Conservation (phyloP, 2,113 vertebrate species). For the Brachionichthys hirsutus region DNA sequence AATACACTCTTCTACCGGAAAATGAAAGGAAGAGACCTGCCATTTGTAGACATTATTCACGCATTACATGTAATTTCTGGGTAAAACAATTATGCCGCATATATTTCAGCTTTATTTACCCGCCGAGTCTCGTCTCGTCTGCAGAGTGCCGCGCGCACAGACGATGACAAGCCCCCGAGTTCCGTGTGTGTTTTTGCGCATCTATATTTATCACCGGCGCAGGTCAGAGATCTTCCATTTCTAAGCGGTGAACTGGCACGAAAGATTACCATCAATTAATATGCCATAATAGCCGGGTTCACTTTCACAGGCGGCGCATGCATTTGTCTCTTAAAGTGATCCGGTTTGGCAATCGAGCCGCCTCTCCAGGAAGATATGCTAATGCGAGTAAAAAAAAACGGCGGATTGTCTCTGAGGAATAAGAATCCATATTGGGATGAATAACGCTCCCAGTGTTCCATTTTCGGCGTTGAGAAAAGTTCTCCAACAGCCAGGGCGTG, state of each 20-base stretch:
- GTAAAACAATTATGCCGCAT: slow-evolving; percentile 63
- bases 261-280: slow-evolving; percentile 71
- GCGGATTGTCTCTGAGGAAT: slow-evolving; percentile 69
- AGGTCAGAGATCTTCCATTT: slow-evolving; percentile 60
- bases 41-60: slow-evolving; percentile 75
- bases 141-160: slow-evolving; percentile 5
- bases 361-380: slow-evolving; percentile 71
- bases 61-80: slow-evolving; percentile 61
- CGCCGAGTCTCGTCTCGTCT: slow-evolving; percentile 20
- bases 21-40: slow-evolving; percentile 68
- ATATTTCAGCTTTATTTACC: slow-evolving; percentile 60
- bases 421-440: slow-evolving; percentile 52
- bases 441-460: slow-evolving; percentile 22
- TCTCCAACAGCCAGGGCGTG: slow-evolving; percentile 36
- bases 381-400: slow-evolving; percentile 72
- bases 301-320: slow-evolving; percentile 57
- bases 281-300: slow-evolving; percentile 67
- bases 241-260: slow-evolving; percentile 68
- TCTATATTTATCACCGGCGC: slow-evolving; percentile 56
- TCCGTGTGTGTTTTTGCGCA: slow-evolving; percentile 18
- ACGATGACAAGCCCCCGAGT: slow-evolving; percentile 47
- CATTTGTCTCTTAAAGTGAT: slow-evolving; percentile 75
- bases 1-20: slow-evolving; percentile 62
- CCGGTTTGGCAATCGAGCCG: slow-evolving; percentile 58
- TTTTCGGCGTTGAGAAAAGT: slow-evolving; percentile 50